These are phyloP conservation scores for Porites lobata DNA, from an alignment of 92 coral and sea anemone genomes.

Conservation along the genomic window DNA sequence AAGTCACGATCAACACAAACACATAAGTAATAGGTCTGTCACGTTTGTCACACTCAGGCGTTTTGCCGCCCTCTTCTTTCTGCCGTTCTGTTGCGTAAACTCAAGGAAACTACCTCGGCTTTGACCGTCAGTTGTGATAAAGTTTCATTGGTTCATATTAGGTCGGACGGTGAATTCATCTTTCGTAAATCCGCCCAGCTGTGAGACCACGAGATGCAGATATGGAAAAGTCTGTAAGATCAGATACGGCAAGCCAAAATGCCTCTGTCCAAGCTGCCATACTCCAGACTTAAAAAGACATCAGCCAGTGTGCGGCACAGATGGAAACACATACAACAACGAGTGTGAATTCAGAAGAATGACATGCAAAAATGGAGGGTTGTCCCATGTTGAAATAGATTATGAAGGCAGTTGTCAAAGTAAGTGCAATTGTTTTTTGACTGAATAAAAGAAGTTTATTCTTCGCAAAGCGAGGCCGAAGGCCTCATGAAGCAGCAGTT, in stretches of 20 bases:
- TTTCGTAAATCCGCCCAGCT: background rate
- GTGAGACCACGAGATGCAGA: background rate
- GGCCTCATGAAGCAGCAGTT: no score
- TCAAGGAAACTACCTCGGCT: no score
- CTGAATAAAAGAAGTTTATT: no score
- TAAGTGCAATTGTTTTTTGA: conserved; percentile 5
- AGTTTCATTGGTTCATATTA: no score
- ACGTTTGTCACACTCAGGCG: no score
- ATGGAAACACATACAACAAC: background rate
- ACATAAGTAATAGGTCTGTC: no score
- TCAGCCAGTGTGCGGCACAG: conserved; percentile 22
- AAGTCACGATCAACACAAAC: no score
- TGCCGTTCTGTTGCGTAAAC: no score
- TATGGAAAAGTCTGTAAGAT: background rate
- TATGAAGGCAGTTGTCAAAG: conserved; percentile 39
- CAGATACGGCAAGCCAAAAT: conserved; percentile 16
- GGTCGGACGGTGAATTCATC: background rate
- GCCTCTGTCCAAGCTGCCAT: conserved; percentile 11
- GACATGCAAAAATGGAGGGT: background rate
- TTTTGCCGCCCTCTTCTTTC: no score
- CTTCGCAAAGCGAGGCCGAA: no score
- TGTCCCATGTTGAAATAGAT: conserved; percentile 5
- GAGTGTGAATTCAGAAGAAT: conserved; percentile 23
- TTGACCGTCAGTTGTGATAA: no score
- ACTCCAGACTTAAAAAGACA: background rate